Evolutionary conservation across 64 coral and sea anemone genomes (phyloP).

Genomic region (Dendronephthya gigantea): DNA sequence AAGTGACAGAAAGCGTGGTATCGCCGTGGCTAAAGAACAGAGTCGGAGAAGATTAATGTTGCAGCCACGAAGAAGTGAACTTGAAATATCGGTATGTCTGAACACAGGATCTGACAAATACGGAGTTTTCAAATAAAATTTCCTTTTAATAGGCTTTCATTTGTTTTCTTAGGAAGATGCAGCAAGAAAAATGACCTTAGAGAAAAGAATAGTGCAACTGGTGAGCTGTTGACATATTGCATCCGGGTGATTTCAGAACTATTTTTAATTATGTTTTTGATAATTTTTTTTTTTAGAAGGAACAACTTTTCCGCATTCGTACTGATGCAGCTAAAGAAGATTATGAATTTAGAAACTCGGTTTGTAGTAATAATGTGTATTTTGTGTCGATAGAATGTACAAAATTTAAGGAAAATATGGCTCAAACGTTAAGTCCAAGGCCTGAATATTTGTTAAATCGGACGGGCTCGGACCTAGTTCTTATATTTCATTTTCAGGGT

Average conservation of each 20-base stretch:
- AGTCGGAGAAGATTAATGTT: constrained; percentile 58
- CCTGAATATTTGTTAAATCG: too few relatives aligned
- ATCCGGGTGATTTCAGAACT: neutral
- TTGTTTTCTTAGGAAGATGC: neutral
- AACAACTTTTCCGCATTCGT: constrained; percentile 55
- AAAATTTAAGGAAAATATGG: too few relatives aligned
- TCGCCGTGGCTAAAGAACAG: constrained; percentile 83
- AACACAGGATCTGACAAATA: too few relatives aligned
- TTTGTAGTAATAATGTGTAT: too few relatives aligned
- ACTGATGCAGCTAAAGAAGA: constrained; percentile 74
- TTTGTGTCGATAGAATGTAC: too few relatives aligned
- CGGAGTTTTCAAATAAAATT: too few relatives aligned
- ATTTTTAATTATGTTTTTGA: neutral
- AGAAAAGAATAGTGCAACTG: neutral
- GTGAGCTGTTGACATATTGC: too few relatives aligned
- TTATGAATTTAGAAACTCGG: constrained; percentile 81
- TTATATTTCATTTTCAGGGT: constrained; percentile 29
- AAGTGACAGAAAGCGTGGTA: constrained; percentile 64
- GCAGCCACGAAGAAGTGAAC: constrained; percentile 76
- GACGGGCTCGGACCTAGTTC: too few relatives aligned
- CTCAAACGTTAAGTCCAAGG: too few relatives aligned
- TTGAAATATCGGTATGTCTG: constrained; percentile 58
- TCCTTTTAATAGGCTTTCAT: neutral
- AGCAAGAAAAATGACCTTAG: neutral
- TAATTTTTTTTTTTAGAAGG: constrained; percentile 43